Percentiles rank a stretch among this genome's conserved stretches.
These are phyloP conservation scores for Halictus ligatus DNA, from an alignment of 2,888 invertebrate species.

Conservation along the genomic window DNA sequence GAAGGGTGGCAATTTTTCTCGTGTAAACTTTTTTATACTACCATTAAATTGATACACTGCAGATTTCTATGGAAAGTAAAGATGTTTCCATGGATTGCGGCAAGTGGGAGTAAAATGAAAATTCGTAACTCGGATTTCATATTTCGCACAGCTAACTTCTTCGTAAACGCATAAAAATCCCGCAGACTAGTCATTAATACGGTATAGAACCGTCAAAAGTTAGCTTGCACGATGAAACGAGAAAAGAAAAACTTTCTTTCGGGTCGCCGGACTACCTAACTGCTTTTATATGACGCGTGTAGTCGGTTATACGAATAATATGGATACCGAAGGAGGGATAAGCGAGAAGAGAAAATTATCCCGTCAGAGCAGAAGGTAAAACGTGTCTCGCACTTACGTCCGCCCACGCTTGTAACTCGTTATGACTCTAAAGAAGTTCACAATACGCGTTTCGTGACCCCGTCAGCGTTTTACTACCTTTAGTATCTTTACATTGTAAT, in stretches of 20 bases:
- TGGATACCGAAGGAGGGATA: slow-evolving; percentile 57
- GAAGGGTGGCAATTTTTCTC: background rate
- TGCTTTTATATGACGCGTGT: slow-evolving; percentile 38
- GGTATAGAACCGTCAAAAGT: background rate
- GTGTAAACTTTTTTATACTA: background rate
- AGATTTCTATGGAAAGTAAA: no score
- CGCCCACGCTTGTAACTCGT: slow-evolving; percentile 73
- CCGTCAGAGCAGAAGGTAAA: slow-evolving; percentile 74
- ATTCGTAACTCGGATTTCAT: no score
- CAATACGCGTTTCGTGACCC: slow-evolving; percentile 73
- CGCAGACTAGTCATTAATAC: background rate
- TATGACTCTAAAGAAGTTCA: slow-evolving; percentile 60
- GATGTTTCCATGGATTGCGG: no score
- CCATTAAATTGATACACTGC: no score
- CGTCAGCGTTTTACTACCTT: slow-evolving; percentile 79
- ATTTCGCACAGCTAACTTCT: no score
- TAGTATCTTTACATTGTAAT: slow-evolving; percentile 79
- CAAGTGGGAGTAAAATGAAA: no score
- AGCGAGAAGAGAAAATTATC: slow-evolving; percentile 78
- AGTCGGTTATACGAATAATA: slow-evolving; percentile 51
- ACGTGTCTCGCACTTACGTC: slow-evolving; percentile 68
- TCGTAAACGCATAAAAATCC: background rate
- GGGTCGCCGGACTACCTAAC: slow-evolving; percentile 46
- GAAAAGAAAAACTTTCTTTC: slow-evolving; percentile 35
- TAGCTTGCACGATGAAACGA: background rate